Evolutionary conservation across 2,797 vertebrate species (phyloP), one percentile per base, ranked within the genome.

Genomic region (Antrozous pallidus): DNA sequence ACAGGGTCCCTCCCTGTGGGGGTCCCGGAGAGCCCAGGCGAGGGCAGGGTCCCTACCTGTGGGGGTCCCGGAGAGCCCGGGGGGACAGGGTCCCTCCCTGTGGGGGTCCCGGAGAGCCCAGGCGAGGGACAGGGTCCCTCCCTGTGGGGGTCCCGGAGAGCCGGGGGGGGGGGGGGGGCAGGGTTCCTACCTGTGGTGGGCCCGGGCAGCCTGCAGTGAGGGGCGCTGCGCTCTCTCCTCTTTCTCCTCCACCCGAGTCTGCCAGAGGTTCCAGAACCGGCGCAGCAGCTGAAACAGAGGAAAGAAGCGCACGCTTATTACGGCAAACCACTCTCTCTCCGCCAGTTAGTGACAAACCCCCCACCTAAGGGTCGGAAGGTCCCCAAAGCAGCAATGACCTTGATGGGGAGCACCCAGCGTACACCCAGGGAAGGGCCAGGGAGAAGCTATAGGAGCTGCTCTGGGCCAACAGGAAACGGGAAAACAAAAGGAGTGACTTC

Each of bases 181-280:
- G 63, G n/a, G 24, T 18, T n/a, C 20, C 0, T 81, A 99, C 99
- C 99, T 99, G 87, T 98, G 98, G 90, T 88, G 98, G 11, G 51
- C 96, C 78, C n/a, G 61, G 78, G 99, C 99, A 56, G 95, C 85
- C 49, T 78, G 79, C 28, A 96, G 97, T 26, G 98, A 97, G 3
- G 97, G 89, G 18, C 97, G 97, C 71, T 98, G 98, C 49, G 94
- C 90, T 28, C 95, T 83, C 22, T 99, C 98, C 92, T 99, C 99
- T 71, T 97, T 98, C 96, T 99, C 98, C 93, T 99, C 99, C 61
- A 98, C 82, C 61, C 31, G 78, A 31, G 94, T 96, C 83, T 98
- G 98, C 99, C 99, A 99, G 75, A 33, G 0, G 87, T 91, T 98
- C 99, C 99, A 99, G 96, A 97, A 98, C 71, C 94, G 98, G n/a